Evolutionary conservation across 2,797 vertebrate species (phyloP).

Genomic region (Melanotaenia maccullochi): DNA sequence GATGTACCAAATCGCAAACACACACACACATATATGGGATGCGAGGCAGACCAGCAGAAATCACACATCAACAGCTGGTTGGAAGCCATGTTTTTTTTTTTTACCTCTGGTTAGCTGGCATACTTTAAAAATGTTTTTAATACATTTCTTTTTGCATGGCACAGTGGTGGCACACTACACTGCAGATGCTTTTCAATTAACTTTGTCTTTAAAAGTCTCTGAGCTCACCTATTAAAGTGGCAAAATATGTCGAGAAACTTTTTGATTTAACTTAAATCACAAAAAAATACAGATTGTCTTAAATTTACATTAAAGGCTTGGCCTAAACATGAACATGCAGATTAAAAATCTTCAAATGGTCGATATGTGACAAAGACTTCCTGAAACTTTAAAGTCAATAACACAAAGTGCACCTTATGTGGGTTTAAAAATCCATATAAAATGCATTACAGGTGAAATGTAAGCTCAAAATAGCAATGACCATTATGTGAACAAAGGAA

Average conservation of each 20-base stretch:
- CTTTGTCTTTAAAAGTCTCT: slow-evolving; percentile 12
- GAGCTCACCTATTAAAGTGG: slow-evolving; percentile 7
- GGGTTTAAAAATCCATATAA: background rate
- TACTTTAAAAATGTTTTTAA: slow-evolving; percentile 51
- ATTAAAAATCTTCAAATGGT: too few species aligned
- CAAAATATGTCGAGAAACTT: background rate
- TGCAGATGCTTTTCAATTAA: background rate
- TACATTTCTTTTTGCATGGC: slow-evolving; percentile 44
- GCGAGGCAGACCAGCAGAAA: slow-evolving; percentile 16
- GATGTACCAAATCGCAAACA: background rate
- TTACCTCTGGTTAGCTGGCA: slow-evolving; percentile 24
- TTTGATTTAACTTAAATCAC: background rate
- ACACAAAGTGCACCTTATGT: background rate
- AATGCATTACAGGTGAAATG: background rate
- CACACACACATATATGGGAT: slow-evolving; percentile 9
- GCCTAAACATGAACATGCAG: too few species aligned
- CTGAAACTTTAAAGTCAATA: background rate
- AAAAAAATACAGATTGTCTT: too few species aligned
- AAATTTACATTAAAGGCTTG: background rate
- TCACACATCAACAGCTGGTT: slow-evolving; percentile 20
- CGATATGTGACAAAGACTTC: too few species aligned
- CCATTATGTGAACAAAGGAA: background rate
- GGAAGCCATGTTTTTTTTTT: background rate
- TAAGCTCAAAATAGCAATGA: background rate
- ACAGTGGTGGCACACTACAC: slow-evolving; percentile 10